phyloP scores from a whole-genome alignment of 2,797 vertebrate genomes.

The Tolypeutes matacus region DNA sequence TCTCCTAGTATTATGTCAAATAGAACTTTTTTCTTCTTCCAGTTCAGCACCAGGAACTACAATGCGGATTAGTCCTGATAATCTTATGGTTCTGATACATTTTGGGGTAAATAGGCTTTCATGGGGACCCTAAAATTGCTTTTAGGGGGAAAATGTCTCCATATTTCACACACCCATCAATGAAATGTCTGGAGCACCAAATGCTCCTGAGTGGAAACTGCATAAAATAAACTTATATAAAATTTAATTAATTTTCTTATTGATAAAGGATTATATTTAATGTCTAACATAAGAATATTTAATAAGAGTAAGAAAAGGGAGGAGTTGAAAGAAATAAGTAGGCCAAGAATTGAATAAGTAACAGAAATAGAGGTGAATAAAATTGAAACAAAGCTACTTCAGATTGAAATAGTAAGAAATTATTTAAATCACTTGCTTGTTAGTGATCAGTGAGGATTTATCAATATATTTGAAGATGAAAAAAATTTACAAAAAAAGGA shows the following conservation, averaged over 20 bases:
- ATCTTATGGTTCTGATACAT: not conserved
- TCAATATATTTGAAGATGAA: not conserved
- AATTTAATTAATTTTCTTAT: not conserved
- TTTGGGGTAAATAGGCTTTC: not conserved
- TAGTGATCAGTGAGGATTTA: not conserved
- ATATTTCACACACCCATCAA: not conserved
- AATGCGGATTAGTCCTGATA: not conserved
- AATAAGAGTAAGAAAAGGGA: not conserved
- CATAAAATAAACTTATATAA: not conserved
- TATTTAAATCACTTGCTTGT: not conserved
- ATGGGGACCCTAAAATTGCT: not conserved
- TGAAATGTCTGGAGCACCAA: not conserved
- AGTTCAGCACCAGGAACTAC: not conserved
- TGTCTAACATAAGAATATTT: constrained; percentile 15
- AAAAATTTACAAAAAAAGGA: not conserved
- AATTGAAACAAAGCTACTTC: not conserved
- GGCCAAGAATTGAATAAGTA: not conserved
- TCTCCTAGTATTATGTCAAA: not conserved
- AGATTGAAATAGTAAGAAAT: not conserved
- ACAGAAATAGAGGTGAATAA: not conserved
- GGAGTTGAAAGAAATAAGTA: not conserved
- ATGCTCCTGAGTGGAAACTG: not conserved
- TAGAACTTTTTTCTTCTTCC: not conserved
- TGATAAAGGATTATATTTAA: constrained; percentile 12
- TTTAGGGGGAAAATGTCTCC: not conserved